Base-by-base conservation (phyloP, 37 sponge, comb jelly and placozoan species). In the Bolinopsis microptera region DNA sequence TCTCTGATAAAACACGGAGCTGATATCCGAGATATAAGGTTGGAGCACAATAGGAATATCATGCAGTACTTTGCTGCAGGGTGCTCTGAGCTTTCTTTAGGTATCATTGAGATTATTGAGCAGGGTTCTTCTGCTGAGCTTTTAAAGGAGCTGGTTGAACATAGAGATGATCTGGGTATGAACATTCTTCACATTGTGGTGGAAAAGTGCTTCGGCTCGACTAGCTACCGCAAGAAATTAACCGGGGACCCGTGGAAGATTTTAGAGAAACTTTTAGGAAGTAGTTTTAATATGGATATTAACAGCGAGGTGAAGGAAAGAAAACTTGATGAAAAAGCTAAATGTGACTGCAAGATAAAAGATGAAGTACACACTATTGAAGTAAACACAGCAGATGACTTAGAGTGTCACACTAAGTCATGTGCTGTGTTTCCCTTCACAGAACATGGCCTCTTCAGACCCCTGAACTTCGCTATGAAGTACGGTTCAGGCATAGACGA, bases 391-490 rank as follows among this genome's bases (percentile, higher is more conserved):
- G n/a, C n/a, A n/a, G n/a, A n/a, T n/a, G n/a, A n/a, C n/a, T n/a
- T n/a, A n/a, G n/a, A n/a, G n/a, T n/a, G n/a, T n/a, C 83, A 80
- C 23, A 24, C 38, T 34, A 35, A 2, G 23, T 30, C 27, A 27
- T 86, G 90, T 30, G 16, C 40, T 0, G 3, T 86, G 25, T 86
- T 36, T 25, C 90, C 90, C n/a, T 86, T 39, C 90, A 86, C 90
- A 3, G 41, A 40, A 27, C 31, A 41, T 22, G 90, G 90, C 1
- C 34, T 1, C 0, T 41, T 86, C 48, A 35, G 90, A 3, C 30
- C 61, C 3, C 90, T 86, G 61, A 86, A 86, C 90, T 30, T 86
- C 27, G 61, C 28, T 1, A 86, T 86, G 90, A 86, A 39, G 90
- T 40, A 40, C 18, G 61, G 61, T 5, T 30, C 75, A 5, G 48